Evolutionary conservation across 2,888 invertebrate genomes (phyloP), one percentile per base, ranked within the genome.

Genomic region (Patella depressa): DNA sequence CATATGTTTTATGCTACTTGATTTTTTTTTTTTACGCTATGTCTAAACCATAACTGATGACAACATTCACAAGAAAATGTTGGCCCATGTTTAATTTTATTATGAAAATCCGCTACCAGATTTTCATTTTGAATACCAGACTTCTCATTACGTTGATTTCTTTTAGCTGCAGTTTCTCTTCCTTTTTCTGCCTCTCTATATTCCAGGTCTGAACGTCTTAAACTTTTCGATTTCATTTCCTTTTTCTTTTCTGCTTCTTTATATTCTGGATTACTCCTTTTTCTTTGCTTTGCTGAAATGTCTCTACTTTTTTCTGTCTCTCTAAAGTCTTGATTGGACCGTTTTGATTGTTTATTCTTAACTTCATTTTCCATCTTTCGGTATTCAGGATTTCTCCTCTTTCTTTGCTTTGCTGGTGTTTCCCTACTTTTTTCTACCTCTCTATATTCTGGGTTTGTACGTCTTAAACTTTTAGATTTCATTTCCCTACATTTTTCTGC

Each of bases 31-130:
- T 57, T 57, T 15, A 57, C 57, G 1, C 57, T 57, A 17, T 57
- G 4, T 15, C 57, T 17, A 57, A 17, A 57, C 57, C 57, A 57
- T 17, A 57, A n/a, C n/a, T 57, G 57, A 57, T 57, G 17, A 57
- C 57, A 57, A 57, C 57, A 57, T 57, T 57, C 57, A 57, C 57
- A 57, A 57, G 57, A 57, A 57, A 57, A 17, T 17, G 57, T 57
- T 15, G 57, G 57, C n/a, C 57, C 57, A 57, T 57, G 17, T n/a
- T 57, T 57, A 57, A 57, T 57, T 57, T 57, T 57, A 17, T 57
- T 57, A 57, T 17, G 57, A 57, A 57, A 57, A 17, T 5, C 57
- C 15, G 4, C n/a, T 17, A 57, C 1, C 15, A 57, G 57, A 17
- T 57, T 9, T 57, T 57, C 17, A 57, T 15, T 57, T 57, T 57